These are phyloP conservation scores for Auanema sp. DNA, from an alignment of 2,888 invertebrate species.

Conservation along the genomic window DNA sequence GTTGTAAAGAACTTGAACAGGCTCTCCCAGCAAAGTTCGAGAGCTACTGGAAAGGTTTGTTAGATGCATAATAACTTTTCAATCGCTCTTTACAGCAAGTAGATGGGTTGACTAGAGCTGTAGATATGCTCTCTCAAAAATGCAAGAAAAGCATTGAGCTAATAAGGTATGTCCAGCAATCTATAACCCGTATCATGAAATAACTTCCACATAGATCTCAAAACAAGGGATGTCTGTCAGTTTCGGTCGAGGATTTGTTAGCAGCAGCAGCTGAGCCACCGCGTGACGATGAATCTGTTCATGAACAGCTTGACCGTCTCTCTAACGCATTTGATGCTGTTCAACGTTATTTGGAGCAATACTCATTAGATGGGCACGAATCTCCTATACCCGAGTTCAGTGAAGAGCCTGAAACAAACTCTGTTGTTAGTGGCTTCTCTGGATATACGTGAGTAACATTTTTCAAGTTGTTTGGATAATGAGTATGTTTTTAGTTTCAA, in stretches of 20 bases:
- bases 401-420: constrained; percentile 24
- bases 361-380: constrained; percentile 45
- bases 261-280: constrained; percentile 46
- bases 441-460: constrained; percentile 24
- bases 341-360: constrained; percentile 44
- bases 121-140: constrained; percentile 60
- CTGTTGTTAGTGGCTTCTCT: constrained; percentile 29
- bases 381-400: constrained; percentile 31
- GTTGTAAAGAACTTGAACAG: constrained; percentile 31
- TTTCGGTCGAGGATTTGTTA: constrained; percentile 50
- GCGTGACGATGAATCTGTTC: constrained; percentile 37
- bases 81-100: constrained; percentile 15
- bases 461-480: too few relatives aligned
- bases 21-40: constrained; percentile 23
- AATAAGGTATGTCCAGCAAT: constrained; percentile 39
- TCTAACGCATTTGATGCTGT: constrained; percentile 53
- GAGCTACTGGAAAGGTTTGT: constrained; percentile 13
- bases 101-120: constrained; percentile 42
- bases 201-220: constrained; percentile 32
- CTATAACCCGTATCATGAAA: not conserved
- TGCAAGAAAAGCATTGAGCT: constrained; percentile 62
- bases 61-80: not conserved
- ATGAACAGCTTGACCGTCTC: constrained; percentile 44
- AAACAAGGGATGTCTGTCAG: constrained; percentile 51
- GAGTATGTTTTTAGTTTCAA: too few relatives aligned